Percentiles rank a stretch among this genome's conserved stretches.
Conservation (phyloP, 2,113 vertebrate genomes). For the Tauraco erythrolophus region DNA sequence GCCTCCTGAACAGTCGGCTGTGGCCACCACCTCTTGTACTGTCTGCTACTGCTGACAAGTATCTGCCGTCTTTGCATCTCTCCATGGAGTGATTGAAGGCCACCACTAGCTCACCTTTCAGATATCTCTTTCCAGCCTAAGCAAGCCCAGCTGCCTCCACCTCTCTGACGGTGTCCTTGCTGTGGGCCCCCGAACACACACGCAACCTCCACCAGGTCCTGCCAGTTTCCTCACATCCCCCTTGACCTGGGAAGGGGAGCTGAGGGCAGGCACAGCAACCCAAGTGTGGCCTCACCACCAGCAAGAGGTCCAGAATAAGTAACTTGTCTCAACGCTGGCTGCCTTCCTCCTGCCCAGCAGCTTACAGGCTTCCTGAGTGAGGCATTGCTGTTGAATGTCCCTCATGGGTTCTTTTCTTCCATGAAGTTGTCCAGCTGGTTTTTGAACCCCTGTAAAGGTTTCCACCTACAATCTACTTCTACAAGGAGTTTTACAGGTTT, state of each 20-base stretch:
- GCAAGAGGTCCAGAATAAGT: not conserved
- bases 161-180: accelerated
- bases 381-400: not conserved
- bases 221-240: not conserved
- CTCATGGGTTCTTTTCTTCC: not conserved
- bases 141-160: not conserved
- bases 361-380: not conserved
- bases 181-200: accelerated
- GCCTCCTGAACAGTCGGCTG: not conserved
- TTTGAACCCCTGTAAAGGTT: not conserved
- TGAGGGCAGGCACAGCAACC: accelerated
- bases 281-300: not conserved
- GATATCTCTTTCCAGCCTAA: not conserved
- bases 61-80: not conserved
- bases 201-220: not conserved
- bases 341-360: not conserved
- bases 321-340: not conserved
- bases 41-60: not conserved
- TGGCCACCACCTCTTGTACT: not conserved
- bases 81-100: not conserved
- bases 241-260: not conserved
- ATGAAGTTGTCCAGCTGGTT: not conserved
- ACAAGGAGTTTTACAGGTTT: not conserved
- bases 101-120: not conserved
- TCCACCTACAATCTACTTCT: not conserved